Percentiles rank a stretch among this genome's conserved stretches.
phyloP scores from a whole-genome alignment of 2,113 vertebrate species.

The Albula glossodonta region DNA sequence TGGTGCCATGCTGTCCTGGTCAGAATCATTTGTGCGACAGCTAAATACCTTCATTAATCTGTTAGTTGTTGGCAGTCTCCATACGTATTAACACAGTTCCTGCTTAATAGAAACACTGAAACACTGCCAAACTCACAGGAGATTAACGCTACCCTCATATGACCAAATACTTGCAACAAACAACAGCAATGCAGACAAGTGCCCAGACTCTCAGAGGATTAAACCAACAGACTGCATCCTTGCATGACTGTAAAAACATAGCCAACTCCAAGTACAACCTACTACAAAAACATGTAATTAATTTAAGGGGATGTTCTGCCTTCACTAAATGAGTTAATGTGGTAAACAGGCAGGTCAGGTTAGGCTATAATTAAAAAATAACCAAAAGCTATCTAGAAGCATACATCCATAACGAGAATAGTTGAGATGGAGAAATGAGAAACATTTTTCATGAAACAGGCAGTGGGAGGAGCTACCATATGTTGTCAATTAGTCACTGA shows the following conservation, averaged over 20 bases:
- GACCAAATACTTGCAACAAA: neutral
- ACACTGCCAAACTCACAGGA: neutral
- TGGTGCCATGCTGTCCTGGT: neutral
- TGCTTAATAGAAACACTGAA: neutral
- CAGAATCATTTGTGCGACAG: neutral
- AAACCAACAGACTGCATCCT: neutral
- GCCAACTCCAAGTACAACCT: neutral
- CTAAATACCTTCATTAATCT: constrained; percentile 5
- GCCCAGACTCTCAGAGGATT: neutral
- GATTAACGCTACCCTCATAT: neutral
- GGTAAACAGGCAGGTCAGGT: neutral
- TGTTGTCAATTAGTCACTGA: too few species aligned
- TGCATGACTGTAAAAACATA: neutral
- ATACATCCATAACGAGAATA: too few species aligned
- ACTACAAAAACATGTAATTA: neutral
- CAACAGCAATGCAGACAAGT: neutral
- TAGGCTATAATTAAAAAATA: neutral
- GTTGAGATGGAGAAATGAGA: too few species aligned
- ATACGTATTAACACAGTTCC: neutral
- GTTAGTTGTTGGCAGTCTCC: neutral
- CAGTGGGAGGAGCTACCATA: too few species aligned
- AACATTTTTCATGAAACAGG: too few species aligned
- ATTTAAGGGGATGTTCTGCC: neutral
- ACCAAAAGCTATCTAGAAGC: neutral
- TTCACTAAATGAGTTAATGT: constrained; percentile 1